These are phyloP conservation scores for Holotrichia oblita DNA, from an alignment of 1,140 invertebrate genomes.

Conservation along the genomic window DNA sequence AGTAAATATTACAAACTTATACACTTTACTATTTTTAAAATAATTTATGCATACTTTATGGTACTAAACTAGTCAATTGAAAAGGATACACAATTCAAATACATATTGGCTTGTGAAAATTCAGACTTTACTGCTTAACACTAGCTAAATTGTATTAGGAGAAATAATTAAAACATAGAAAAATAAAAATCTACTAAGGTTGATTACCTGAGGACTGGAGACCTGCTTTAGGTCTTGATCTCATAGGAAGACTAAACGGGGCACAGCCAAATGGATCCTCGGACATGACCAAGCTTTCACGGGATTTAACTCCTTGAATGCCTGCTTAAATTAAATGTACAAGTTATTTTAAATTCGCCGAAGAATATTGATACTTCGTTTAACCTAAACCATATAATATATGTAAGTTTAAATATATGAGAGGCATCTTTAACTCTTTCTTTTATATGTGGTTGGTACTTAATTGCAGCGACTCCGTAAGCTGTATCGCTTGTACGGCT, in stretches of 20 bases:
- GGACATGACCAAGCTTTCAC: constrained; percentile 80
- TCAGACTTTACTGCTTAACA: not conserved
- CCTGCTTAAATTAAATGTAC: constrained; percentile 58
- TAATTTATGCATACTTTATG: constrained; percentile 22
- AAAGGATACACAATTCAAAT: not conserved
- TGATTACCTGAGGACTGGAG: constrained; percentile 59
- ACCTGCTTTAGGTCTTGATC: constrained; percentile 53
- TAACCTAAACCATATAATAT: not conserved
- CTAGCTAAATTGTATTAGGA: constrained; percentile 4
- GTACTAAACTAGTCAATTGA: constrained; percentile 2
- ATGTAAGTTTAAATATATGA: too few species aligned
- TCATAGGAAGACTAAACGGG: constrained; percentile 76
- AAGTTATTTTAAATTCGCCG: not conserved
- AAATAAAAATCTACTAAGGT: constrained; percentile 48
- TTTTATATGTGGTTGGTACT: too few species aligned
- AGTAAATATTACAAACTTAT: constrained; percentile 4
- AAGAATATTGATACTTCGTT: not conserved
- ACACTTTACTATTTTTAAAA: not conserved
- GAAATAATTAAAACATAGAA: not conserved
- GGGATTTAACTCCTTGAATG: constrained; percentile 79
- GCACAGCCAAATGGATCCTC: constrained; percentile 85
- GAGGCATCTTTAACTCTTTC: too few species aligned
- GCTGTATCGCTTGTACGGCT: too few species aligned
- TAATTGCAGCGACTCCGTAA: too few species aligned
- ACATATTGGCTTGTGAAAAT: constrained; percentile 10